phyloP scores from a whole-genome alignment of 2,797 vertebrate species.

The Pempheris klunzingeri region DNA sequence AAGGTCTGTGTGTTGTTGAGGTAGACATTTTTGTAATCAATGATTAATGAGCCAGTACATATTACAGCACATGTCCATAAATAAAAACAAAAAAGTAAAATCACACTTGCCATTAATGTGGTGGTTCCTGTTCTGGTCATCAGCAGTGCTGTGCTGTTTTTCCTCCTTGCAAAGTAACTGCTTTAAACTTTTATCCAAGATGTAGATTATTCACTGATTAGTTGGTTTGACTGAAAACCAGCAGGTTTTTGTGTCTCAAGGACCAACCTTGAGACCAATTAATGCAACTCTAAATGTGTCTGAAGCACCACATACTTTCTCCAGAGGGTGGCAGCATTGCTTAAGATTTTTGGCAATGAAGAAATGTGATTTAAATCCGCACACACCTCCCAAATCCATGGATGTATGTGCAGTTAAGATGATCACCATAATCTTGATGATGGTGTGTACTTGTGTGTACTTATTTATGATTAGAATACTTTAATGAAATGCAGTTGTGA shows the following conservation, averaged over 20 bases:
- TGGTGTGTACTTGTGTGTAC: neutral
- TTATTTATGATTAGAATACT: neutral
- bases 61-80: neutral
- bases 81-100: neutral
- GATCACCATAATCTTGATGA: neutral
- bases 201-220: neutral
- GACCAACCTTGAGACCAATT: neutral
- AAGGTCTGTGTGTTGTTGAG: neutral
- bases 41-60: neutral
- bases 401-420: neutral
- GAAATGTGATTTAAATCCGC: neutral
- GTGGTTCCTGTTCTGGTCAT: neutral
- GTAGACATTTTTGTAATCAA: neutral
- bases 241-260: neutral
- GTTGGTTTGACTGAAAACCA: slow-evolving; percentile 12
- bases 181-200: neutral
- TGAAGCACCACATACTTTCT: neutral
- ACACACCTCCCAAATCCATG: neutral
- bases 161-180: neutral
- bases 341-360: neutral
- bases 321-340: slow-evolving; percentile 73
- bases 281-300: neutral
- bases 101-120: neutral
- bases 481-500: neutral
- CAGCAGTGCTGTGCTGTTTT: neutral